Evolutionary conservation across 2,797 vertebrate species (phyloP), one percentile per base, ranked within the genome.

Genomic region (Phoxinus dragarum): DNA sequence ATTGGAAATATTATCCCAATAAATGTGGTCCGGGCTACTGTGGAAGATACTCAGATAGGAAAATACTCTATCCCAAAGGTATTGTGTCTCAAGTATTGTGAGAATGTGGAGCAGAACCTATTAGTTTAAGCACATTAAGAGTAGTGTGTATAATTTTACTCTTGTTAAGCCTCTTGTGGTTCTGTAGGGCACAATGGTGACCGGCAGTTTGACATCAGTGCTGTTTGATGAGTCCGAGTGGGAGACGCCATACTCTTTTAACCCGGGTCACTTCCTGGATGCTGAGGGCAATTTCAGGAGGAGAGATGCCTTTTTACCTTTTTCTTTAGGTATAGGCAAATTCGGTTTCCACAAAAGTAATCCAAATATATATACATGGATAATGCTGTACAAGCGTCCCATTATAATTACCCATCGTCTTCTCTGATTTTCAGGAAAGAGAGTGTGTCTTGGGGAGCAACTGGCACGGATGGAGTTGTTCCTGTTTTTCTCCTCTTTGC

Each of bases 191-290:
- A 96, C 95, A 11, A 0, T 10, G 23, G 0, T 95, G 1, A 0
- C 67, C 0, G 12, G 91, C 36, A 94, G 80, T 69, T 88, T 98
- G 49, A 75, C 89, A 0, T 96, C 97, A 0, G 90, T 97, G 80
- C 83, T 97, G 89, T 92, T 90, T 23, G 97, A 97, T 86, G 91
- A 96, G 19, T 81, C 90, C 0, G 94, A 96, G 78, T 98, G 97
- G 96, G 94, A 91, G 81, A 96, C 94, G 1, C 96, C 96, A 0
- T 23, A 96, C 6, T 31, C 40, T 0, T 98, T 97, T 88, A 97
- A 96, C 78, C 97, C 96, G 0, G 92, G 86, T 47, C 96, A 98
- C 90, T 98, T 98, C 88, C 92, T 97, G 89, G 95, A 97, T 89
- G 89, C 92, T 61, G 89, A 97, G 0, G 95, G 96, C 7, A 90